These are phyloP conservation scores for Spea hammondii DNA, from an alignment of 2,797 vertebrate genomes.

Conservation along the genomic window DNA sequence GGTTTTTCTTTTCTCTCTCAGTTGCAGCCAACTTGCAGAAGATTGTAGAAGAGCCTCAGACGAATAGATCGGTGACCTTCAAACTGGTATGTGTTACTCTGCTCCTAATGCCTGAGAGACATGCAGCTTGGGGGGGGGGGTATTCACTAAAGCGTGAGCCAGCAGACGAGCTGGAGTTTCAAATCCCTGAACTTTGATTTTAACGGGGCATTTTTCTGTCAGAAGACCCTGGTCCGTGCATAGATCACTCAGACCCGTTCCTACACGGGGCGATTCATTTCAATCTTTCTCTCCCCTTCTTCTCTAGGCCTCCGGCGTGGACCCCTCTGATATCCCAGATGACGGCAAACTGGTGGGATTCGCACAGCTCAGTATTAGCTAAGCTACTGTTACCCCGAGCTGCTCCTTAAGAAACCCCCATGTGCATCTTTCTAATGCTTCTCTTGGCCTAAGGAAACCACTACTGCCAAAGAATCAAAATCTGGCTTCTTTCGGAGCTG, in stretches of 20 bases:
- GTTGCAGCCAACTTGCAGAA: conserved; percentile 99
- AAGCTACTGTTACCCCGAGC: conserved; percentile 66
- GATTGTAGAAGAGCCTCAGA: conserved; percentile 93
- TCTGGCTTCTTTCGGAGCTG: conserved; percentile 73
- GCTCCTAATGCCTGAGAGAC: background rate
- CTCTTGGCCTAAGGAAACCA: conserved; percentile 81
- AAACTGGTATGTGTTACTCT: conserved; percentile 83
- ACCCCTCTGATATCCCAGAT: conserved; percentile 90
- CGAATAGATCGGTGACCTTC: conserved; percentile 94
- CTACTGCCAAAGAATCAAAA: conserved; percentile 91
- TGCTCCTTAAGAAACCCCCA: conserved; percentile 62
- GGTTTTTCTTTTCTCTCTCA: conserved; percentile 65
- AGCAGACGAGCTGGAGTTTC: no score
- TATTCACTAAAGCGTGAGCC: no score
- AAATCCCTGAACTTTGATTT: no score
- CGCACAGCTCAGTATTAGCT: conserved; percentile 96
- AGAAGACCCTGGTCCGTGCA: no score
- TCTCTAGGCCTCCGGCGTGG: conserved; percentile 85
- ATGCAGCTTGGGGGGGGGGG: no score
- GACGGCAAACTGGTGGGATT: conserved; percentile 94
- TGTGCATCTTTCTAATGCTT: conserved; percentile 66
- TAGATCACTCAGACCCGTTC: no score
- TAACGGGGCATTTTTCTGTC: no score
- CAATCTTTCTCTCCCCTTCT: conserved; percentile 44
- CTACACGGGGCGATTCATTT: no score